These are phyloP conservation scores for Phrynocephalus versicolor DNA, from an alignment of 2,113 vertebrate genomes.

Conservation along the genomic window DNA sequence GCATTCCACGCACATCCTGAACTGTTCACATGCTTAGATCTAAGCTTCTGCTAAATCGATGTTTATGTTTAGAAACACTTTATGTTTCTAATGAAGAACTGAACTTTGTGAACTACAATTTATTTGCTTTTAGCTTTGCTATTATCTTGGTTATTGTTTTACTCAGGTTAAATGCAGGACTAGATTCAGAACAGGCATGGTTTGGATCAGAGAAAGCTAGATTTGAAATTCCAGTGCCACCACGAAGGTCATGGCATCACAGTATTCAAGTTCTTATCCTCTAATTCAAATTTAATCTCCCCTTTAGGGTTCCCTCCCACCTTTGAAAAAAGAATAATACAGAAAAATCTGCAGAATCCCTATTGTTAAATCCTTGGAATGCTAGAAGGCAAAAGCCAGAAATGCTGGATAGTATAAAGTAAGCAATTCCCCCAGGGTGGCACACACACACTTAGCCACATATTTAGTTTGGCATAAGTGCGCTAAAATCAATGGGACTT, in stretches of 20 bases:
- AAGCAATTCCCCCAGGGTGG: not conserved
- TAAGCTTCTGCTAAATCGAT: not conserved
- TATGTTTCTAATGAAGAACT: not conserved
- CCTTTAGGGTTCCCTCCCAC: not conserved
- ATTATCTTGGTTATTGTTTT: not conserved
- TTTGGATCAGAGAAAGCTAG: not conserved
- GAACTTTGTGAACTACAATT: slow-evolving; percentile 1
- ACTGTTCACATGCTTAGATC: not conserved
- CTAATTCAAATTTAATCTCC: not conserved
- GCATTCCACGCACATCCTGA: no score
- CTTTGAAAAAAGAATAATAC: not conserved
- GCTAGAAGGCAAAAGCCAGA: not conserved
- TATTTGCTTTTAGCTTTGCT: not conserved
- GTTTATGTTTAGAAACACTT: not conserved
- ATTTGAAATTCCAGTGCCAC: not conserved
- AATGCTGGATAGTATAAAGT: not conserved
- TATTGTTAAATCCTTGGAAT: not conserved
- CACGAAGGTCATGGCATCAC: not conserved
- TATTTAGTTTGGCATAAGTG: no score
- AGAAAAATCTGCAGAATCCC: rapidly evolving
- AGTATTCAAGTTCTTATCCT: not conserved
- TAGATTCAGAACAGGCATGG: not conserved
- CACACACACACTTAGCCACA: not conserved
- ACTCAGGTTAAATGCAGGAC: not conserved
- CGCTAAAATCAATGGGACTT: not conserved